phyloP scores from a whole-genome alignment of 1,140 invertebrate species.

The Penaeus indicus region DNA sequence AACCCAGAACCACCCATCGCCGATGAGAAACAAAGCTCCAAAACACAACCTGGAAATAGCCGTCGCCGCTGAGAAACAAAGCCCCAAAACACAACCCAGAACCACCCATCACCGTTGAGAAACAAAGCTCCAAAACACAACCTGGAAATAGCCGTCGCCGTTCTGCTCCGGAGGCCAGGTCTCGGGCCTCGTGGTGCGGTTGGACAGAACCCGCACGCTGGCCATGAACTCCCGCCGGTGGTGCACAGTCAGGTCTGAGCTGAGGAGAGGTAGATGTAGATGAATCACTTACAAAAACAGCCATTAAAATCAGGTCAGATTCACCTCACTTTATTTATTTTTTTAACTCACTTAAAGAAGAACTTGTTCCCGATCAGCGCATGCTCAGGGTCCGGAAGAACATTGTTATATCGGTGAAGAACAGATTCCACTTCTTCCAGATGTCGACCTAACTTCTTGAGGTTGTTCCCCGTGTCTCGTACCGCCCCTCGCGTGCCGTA shows the following conservation, averaged over 20 bases:
- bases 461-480: not conserved
- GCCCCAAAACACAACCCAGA: not conserved
- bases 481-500: not conserved
- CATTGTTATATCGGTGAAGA: constrained; percentile 15
- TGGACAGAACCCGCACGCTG: constrained; percentile 8
- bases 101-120: not conserved
- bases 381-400: not conserved
- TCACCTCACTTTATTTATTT: not conserved
- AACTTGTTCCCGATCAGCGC: constrained; percentile 19
- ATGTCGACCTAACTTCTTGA: constrained; percentile 4
- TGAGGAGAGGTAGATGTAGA: not conserved
- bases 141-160: not conserved
- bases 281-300: too few relatives aligned
- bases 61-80: too few relatives aligned
- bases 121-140: not conserved
- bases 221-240: not conserved
- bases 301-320: not conserved
- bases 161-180: not conserved
- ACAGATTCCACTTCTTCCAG: constrained; percentile 14
- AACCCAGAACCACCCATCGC: not conserved
- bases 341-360: constrained; percentile 12
- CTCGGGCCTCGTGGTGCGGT: not conserved
- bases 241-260: not conserved
- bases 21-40: too few relatives aligned
- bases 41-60: too few relatives aligned